These are phyloP conservation scores for Spialia ferax DNA, from an alignment of 2,888 invertebrate genomes.

Conservation along the genomic window DNA sequence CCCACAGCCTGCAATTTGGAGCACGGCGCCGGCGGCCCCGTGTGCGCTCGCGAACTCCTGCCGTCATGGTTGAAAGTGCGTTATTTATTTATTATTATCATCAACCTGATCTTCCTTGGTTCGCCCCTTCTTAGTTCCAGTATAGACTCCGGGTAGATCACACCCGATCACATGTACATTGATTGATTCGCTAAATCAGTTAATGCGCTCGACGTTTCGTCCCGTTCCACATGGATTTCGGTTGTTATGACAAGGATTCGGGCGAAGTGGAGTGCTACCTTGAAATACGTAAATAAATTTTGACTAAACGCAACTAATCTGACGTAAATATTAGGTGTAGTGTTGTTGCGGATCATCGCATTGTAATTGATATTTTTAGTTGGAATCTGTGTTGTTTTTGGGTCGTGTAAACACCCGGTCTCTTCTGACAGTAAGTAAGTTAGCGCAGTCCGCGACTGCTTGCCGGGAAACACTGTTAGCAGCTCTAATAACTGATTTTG, in stretches of 20 bases:
- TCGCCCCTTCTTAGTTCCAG: slow-evolving; percentile 76
- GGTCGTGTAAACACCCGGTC: slow-evolving; percentile 82
- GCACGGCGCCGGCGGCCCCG: slow-evolving; percentile 59
- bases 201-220: slow-evolving; percentile 66
- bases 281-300: slow-evolving; percentile 88
- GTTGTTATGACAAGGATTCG: slow-evolving; percentile 88
- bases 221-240: slow-evolving; percentile 86
- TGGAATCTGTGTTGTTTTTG: slow-evolving; percentile 80
- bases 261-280: slow-evolving; percentile 90
- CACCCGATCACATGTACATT: slow-evolving; percentile 63
- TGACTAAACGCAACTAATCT: slow-evolving; percentile 66
- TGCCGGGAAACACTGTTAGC: slow-evolving; percentile 69
- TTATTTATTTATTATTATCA: slow-evolving; percentile 78
- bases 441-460: slow-evolving; percentile 76
- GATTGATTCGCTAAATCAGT: slow-evolving; percentile 56
- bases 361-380: slow-evolving; percentile 86
- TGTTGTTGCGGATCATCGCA: slow-evolving; percentile 77
- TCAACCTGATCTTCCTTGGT: slow-evolving; percentile 67
- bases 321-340: slow-evolving; percentile 64
- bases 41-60: slow-evolving; percentile 69
- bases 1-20: slow-evolving; percentile 73
- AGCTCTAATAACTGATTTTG: slow-evolving; percentile 57
- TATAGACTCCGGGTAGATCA: slow-evolving; percentile 77
- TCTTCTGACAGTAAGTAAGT: slow-evolving; percentile 77
- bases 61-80: slow-evolving; percentile 80